These are phyloP conservation scores for Temnothorax unifasciatus DNA, from an alignment of 2,888 invertebrate species.

Conservation along the genomic window DNA sequence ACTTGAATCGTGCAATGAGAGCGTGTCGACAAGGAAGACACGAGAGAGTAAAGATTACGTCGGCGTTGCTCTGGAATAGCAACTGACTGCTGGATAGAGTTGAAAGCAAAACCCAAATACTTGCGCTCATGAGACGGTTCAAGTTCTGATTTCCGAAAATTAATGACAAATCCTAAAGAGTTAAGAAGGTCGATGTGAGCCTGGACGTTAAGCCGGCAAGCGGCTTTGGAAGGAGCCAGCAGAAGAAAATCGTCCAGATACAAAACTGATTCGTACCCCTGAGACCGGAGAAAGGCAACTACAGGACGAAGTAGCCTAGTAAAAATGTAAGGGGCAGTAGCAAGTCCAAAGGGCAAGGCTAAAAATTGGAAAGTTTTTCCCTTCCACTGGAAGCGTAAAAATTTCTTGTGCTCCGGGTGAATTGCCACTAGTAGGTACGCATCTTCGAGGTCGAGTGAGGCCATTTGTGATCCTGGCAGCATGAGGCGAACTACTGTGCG, in stretches of 20 bases:
- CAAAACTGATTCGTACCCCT: not conserved
- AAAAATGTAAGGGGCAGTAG: slow-evolving; percentile 58
- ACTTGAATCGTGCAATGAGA: slow-evolving; percentile 17
- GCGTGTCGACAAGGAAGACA: slow-evolving; percentile 9
- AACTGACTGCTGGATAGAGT: slow-evolving; percentile 34
- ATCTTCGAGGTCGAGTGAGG: slow-evolving; percentile 33
- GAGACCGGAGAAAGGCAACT: not conserved
- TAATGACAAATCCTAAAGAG: not conserved
- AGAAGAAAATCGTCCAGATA: not conserved
- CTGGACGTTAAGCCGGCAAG: not conserved
- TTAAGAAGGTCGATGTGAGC: not conserved
- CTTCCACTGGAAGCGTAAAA: slow-evolving; percentile 62
- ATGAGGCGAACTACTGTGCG: not conserved
- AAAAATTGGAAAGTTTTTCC: slow-evolving; percentile 59
- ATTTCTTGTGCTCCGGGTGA: slow-evolving; percentile 34
- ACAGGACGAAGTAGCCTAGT: slow-evolving; percentile 27
- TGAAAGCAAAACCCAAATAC: slow-evolving; percentile 49
- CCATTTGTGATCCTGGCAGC: not conserved
- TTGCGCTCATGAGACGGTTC: not conserved
- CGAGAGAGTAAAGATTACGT: not conserved
- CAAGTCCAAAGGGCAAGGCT: not conserved
- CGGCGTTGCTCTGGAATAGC: slow-evolving; percentile 42
- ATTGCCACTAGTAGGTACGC: slow-evolving; percentile 53
- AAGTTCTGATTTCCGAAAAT: not conserved
- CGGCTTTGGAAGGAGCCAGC: not conserved